Evolutionary conservation across 2,888 invertebrate species (phyloP).

Genomic region (Fissipunctia ypsillon): DNA sequence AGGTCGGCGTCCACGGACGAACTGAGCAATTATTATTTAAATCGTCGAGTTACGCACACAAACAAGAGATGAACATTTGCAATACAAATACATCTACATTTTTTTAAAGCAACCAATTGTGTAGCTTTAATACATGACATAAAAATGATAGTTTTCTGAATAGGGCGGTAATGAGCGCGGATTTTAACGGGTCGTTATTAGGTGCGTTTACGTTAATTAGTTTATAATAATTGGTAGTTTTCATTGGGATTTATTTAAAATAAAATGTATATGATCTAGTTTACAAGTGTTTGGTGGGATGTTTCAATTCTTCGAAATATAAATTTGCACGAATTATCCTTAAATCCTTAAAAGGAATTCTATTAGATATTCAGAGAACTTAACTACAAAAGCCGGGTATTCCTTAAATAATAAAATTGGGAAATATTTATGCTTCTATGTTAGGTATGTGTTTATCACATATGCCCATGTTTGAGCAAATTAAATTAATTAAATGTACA

Average conservation of each 20-base stretch:
- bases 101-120: no score
- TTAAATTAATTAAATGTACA: slow-evolving; percentile 11
- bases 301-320: not conserved
- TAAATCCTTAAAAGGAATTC: not conserved
- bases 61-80: no score
- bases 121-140: no score
- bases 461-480: not conserved
- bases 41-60: no score
- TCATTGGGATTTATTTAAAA: not conserved
- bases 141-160: no score
- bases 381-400: not conserved
- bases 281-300: not conserved
- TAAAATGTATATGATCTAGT: not conserved
- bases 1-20: no score
- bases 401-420: not conserved
- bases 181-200: no score
- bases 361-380: not conserved
- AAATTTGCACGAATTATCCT: not conserved
- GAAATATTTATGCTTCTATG: not conserved
- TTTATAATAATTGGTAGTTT: not conserved
- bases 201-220: no score
- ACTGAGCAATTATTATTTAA: no score
- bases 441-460: no score
- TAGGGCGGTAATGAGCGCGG: no score
- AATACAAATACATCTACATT: no score